Evolutionary conservation across 2,888 invertebrate species (phyloP), one percentile per base, ranked within the genome.

Genomic region (Cephalotes varians): DNA sequence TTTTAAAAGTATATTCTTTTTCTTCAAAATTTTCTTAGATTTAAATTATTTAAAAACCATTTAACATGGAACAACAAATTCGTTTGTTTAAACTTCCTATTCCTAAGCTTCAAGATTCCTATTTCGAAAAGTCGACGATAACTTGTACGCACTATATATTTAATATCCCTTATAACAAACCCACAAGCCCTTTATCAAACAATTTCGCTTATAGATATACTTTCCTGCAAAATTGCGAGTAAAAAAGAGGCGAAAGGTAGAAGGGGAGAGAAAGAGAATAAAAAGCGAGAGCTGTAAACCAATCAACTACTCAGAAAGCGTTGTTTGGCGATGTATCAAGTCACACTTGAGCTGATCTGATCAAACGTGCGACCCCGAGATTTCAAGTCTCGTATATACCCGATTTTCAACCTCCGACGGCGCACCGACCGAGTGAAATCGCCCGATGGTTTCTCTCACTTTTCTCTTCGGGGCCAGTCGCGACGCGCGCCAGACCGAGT

Each of bases 201-300:
- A 69, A 56, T 77, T 69, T 77, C 34, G 56, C 34, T 56, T 18
- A 9, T 44, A 21, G 28, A 21, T 15, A 37, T 25, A 31, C 10
- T 15, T n/a, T 18, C 34, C n/a, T 7, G 1, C 5, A 15, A 51
- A n/a, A 40, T 72, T 15, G 5, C 1, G 18, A 6, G 10, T 44
- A 21, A 72, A 37, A 62, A 49, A 65, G 34, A 18, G 0, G 9
- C 1, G 2, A 25, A 25, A 28, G 37, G 2, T 31, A 25, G 10
- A 25, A 58, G 18, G 31, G 31, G 15, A 31, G 18, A 34, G 21
- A 21, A 64, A 21, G n/a, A n/a, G 54, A 82, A 56, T 80, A 51
- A 84, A 86, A 76, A 47, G 44, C 62, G 64, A 69, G 44, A n/a
- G 56, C 37, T 77, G 73, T 85, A 85, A 88, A 51, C 60, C 80